Conservation (phyloP, 2,797 vertebrate genomes). For the Oreochromis mossambicus region DNA sequence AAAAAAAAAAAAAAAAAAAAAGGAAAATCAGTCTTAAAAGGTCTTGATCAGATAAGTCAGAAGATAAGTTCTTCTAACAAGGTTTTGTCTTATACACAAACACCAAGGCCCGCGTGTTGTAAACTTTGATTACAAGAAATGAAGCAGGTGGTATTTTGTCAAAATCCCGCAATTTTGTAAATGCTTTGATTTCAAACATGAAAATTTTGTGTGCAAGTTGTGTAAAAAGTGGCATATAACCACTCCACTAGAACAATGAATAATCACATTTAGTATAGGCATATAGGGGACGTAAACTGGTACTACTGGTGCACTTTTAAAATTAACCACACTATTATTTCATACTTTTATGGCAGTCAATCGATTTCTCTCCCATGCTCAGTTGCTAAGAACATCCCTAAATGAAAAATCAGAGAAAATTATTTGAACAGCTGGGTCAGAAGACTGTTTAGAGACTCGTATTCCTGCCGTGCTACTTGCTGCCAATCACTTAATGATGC, state of each 20-base stretch:
- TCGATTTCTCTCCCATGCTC: not conserved
- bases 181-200: not conserved
- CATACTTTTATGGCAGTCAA: not conserved
- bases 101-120: not conserved
- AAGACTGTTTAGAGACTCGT: not conserved
- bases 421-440: not conserved
- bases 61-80: not conserved
- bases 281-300: not conserved
- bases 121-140: not conserved
- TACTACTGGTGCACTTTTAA: not conserved
- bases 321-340: not conserved
- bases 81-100: not conserved
- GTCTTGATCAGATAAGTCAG: not conserved
- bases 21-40: too few relatives aligned
- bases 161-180: not conserved
- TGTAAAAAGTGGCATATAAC: not conserved
- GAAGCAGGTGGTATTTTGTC: not conserved
- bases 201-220: not conserved
- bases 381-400: not conserved
- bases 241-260: not conserved
- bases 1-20: fast-evolving
- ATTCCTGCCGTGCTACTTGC: not conserved
- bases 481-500: not conserved
- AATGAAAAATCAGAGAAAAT: not conserved
- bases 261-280: not conserved